phyloP scores from a whole-genome alignment of 2,113 vertebrate species.

The Corythornis cristatus region DNA sequence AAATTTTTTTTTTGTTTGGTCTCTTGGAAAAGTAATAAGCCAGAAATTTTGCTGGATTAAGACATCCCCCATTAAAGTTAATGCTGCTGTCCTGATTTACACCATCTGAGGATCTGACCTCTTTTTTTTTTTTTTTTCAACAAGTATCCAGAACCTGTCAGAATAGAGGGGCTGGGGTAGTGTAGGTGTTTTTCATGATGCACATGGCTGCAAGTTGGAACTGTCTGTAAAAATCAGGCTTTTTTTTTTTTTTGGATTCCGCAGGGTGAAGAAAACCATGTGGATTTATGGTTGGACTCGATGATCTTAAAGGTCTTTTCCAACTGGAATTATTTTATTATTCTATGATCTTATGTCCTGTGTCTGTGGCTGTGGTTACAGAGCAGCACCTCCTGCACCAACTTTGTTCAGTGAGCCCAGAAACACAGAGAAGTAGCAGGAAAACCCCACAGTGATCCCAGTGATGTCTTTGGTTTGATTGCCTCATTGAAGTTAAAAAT shows the following conservation, averaged over 20 bases:
- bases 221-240: accelerated
- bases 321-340: neutral
- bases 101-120: neutral
- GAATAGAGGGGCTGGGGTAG: neutral
- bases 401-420: neutral
- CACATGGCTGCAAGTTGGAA: neutral
- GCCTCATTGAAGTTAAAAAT: neutral
- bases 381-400: neutral
- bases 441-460: neutral
- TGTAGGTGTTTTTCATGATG: neutral
- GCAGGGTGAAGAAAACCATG: accelerated
- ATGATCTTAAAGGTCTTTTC: neutral
- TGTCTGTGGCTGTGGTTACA: neutral
- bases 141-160: neutral
- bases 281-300: accelerated
- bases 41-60: conserved; percentile 23
- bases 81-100: neutral
- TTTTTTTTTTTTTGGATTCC: neutral
- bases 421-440: neutral
- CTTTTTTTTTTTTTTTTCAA: neutral
- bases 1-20: neutral
- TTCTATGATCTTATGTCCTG: accelerated
- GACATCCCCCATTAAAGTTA: neutral
- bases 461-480: neutral
- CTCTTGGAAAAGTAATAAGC: neutral